Evolutionary conservation across 2,888 invertebrate genomes (phyloP), one percentile per base, ranked within the genome.

Genomic region (Oligia latruncula): DNA sequence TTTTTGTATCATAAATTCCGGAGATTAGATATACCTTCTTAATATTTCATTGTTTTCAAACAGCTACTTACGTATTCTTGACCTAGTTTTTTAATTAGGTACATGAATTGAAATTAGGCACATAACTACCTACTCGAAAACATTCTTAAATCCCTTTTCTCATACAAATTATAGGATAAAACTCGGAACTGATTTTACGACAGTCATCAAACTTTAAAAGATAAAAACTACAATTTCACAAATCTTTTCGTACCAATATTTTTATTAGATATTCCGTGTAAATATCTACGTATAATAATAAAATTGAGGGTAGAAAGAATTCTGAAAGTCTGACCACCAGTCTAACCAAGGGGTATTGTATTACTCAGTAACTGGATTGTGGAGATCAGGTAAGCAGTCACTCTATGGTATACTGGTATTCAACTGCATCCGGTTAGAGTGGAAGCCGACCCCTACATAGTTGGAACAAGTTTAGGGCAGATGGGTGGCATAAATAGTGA

Each of bases 401-500:
- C 62, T 15, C 62, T 0, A n/a, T 58, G 40, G 3, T 0, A 40
- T 46, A 46, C 35, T 3, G 4, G 4, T 9, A 46, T 46, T 46
- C 46, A 46, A 0, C 6, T 1, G 23, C 23, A 23, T 58, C 3
- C 23, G 40, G 40, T 13, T 40, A 65, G 0, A 13, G 11, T 23
- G 5, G 5, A 40, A 23, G 23, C 2, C 11, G 5, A 40, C 65
- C 23, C 4, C 23, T 40, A 65, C 4, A 65, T 65, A 40, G 11
- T 11, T 20, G 11, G 20, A 15, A 0, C 23, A 65, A 40, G 6
- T 9, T 1, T 4, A 9, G 1, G 11, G 1, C 20, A 40, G 11
- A 23, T 65, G 20, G 3, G 11, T 65, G 17, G 20, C 75, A 77
- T 74, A 78, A n/a, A 84, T 75, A 72, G 40, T 60, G n/a, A 74